Conservation (phyloP, 2,113 vertebrate genomes). For the Shinisaurus crocodilurus region DNA sequence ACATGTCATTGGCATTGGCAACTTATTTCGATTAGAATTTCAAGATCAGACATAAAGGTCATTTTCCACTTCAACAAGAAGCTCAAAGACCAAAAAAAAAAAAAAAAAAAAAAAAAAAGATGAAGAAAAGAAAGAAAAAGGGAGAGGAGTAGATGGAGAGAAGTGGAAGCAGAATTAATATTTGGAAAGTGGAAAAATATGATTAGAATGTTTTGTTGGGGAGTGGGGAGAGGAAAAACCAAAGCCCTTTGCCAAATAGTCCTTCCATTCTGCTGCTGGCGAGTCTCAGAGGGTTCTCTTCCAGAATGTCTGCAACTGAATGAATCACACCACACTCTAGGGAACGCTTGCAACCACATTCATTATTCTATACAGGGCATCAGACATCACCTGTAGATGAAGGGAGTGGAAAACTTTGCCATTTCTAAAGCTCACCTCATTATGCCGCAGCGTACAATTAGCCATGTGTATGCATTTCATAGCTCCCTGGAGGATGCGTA, state of each 20-base stretch:
- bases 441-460: not conserved
- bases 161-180: slow-evolving; percentile 72
- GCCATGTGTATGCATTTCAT: not conserved
- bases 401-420: slow-evolving; percentile 10
- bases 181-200: slow-evolving; percentile 79
- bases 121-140: too few relatives aligned
- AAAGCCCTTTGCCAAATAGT: slow-evolving; percentile 42
- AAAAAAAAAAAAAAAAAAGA: too few relatives aligned
- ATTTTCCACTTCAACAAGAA: slow-evolving; percentile 72
- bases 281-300: slow-evolving; percentile 54
- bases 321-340: slow-evolving; percentile 26
- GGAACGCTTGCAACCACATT: slow-evolving; percentile 48
- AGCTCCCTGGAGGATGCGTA: not conserved
- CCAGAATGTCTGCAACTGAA: slow-evolving; percentile 63
- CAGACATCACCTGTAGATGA: slow-evolving; percentile 50
- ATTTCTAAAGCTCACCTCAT: not conserved
- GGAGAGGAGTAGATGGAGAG: not conserved
- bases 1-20: slow-evolving; percentile 53
- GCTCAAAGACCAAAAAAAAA: slow-evolving; percentile 9
- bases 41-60: slow-evolving; percentile 70
- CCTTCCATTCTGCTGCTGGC: slow-evolving; percentile 60
- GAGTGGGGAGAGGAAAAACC: slow-evolving; percentile 14
- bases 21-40: slow-evolving; percentile 73
- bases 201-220: slow-evolving; percentile 68
- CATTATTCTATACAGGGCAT: slow-evolving; percentile 49